Evolutionary conservation across 2,888 invertebrate genomes (phyloP).

Genomic region (Idaea aversata): DNA sequence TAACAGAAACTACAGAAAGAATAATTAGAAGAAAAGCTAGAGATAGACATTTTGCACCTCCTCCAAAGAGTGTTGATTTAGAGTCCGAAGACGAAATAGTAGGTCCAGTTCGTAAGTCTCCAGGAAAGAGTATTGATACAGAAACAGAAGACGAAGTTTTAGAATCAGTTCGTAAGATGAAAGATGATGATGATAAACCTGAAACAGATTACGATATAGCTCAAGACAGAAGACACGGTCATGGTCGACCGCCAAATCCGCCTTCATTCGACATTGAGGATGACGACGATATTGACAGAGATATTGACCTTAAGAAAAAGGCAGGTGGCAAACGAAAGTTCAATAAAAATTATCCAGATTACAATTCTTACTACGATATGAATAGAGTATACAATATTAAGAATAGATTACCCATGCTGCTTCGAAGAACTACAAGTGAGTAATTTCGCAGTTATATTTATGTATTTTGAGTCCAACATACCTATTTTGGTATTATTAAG

Average conservation of each 20-base stretch:
- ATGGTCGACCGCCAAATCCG: slow-evolving; percentile 5
- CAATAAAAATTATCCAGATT: slow-evolving; percentile 37
- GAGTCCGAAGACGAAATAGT: slow-evolving; percentile 28
- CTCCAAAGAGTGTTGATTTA: slow-evolving; percentile 12
- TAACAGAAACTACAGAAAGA: slow-evolving; percentile 38
- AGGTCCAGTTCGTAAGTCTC: slow-evolving; percentile 14
- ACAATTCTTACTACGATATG: slow-evolving; percentile 62
- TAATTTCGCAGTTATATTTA: slow-evolving; percentile 4
- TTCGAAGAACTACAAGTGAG: slow-evolving; percentile 53
- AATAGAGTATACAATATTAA: slow-evolving; percentile 54
- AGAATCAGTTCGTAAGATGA: slow-evolving; percentile 17
- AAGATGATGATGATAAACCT: neutral
- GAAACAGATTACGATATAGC: neutral
- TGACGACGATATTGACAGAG: slow-evolving; percentile 11
- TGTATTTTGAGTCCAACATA: neutral
- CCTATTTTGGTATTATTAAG: neutral
- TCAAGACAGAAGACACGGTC: neutral
- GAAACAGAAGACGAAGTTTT: slow-evolving; percentile 27
- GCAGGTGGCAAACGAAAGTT: slow-evolving; percentile 14
- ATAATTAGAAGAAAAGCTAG: slow-evolving; percentile 49
- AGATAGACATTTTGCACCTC: slow-evolving; percentile 36
- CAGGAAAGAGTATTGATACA: slow-evolving; percentile 10
- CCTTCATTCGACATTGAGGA: slow-evolving; percentile 16
- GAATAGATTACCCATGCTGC: slow-evolving; percentile 45
- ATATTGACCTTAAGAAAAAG: neutral